phyloP scores from a whole-genome alignment of 2,888 invertebrate genomes.

The Argyresthia albistria region DNA sequence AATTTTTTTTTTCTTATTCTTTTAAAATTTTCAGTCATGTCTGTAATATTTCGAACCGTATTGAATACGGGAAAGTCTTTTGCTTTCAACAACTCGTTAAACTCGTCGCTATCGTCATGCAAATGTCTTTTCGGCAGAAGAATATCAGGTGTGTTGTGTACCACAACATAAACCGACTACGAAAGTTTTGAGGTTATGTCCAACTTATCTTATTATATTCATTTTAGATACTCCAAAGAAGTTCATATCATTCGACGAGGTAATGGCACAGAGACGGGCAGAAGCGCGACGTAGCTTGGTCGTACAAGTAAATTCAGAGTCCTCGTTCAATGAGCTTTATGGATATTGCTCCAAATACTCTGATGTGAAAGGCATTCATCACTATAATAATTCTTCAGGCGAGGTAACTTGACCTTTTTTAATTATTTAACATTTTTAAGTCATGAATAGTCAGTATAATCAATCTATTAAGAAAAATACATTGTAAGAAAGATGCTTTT shows the following conservation, averaged over 20 bases:
- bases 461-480: no score
- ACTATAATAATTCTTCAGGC: slow-evolving; percentile 68
- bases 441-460: no score
- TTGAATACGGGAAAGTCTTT: slow-evolving; percentile 36
- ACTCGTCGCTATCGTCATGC: slow-evolving; percentile 23
- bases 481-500: no score
- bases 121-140: slow-evolving; percentile 38
- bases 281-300: slow-evolving; percentile 81
- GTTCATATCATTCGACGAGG: slow-evolving; percentile 68
- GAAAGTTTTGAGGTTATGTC: slow-evolving; percentile 40
- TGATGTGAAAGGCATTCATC: slow-evolving; percentile 74
- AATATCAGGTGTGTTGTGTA: slow-evolving; percentile 41
- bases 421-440: not conserved
- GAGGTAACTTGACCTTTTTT: slow-evolving; percentile 37
- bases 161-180: not conserved
- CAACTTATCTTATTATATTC: not conserved
- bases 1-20: no score
- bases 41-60: slow-evolving; percentile 46
- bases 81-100: slow-evolving; percentile 34
- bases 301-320: slow-evolving; percentile 82
- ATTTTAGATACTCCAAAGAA: slow-evolving; percentile 42
- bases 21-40: slow-evolving; percentile 32
- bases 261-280: slow-evolving; percentile 69
- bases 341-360: slow-evolving; percentile 80
- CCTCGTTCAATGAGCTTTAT: slow-evolving; percentile 77